phyloP scores from a whole-genome alignment of 2,113 vertebrate genomes.

The Ciconia boyciana region DNA sequence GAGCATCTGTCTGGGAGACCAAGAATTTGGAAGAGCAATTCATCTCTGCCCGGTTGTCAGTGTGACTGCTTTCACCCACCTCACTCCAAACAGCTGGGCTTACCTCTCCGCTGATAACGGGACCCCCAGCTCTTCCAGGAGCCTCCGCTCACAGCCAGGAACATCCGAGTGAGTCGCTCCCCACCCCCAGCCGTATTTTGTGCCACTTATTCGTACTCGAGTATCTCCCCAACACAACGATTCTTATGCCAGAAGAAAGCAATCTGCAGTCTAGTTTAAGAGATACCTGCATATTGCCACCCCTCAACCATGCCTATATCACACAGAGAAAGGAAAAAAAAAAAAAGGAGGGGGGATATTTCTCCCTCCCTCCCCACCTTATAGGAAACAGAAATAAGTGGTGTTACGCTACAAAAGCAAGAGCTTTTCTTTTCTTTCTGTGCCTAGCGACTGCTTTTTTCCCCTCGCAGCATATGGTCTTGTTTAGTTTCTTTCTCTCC shows the following conservation, averaged over 20 bases:
- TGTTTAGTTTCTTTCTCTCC: slow-evolving; percentile 14
- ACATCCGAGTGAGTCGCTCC: fast-evolving
- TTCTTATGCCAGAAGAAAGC: background rate
- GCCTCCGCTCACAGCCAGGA: background rate
- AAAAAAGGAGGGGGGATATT: fast-evolving
- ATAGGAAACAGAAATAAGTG: background rate
- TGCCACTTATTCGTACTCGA: background rate
- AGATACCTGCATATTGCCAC: background rate
- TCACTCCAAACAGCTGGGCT: background rate
- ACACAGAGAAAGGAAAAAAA: fast-evolving
- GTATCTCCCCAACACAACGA: background rate
- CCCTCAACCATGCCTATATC: background rate
- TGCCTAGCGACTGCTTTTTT: background rate
- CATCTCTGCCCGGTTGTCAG: background rate
- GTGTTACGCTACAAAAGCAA: background rate
- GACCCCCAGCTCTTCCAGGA: background rate
- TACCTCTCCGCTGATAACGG: fast-evolving
- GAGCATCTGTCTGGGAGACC: background rate
- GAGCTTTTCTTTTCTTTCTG: background rate
- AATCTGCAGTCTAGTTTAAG: background rate
- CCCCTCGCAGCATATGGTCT: background rate
- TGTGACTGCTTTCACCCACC: background rate
- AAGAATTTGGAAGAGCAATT: background rate
- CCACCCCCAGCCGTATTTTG: fast-evolving
- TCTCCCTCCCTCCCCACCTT: background rate